Evolutionary conservation across 2,797 vertebrate genomes (phyloP).

Genomic region (Lutjanus campechanus): DNA sequence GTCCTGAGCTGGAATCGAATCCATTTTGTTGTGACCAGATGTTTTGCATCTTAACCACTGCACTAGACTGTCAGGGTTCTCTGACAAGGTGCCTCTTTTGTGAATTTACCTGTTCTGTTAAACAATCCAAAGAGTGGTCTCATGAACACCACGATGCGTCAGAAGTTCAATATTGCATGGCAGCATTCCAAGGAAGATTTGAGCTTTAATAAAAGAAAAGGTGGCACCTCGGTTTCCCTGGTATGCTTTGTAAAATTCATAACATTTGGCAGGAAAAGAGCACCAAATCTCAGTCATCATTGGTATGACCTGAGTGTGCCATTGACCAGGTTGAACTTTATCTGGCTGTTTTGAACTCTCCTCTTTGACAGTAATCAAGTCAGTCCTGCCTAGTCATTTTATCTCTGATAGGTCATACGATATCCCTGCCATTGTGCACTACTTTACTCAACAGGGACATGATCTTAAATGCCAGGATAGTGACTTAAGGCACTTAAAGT

Average conservation of each 20-base stretch:
- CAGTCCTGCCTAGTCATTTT: conserved; percentile 68
- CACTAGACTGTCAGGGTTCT: too few species aligned
- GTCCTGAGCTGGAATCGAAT: background rate
- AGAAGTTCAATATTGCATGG: conserved; percentile 22
- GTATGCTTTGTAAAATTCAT: conserved; percentile 5
- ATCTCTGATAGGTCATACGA: conserved; percentile 70
- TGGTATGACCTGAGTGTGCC: conserved; percentile 41
- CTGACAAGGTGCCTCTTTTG: background rate
- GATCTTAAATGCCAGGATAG: conserved; percentile 64
- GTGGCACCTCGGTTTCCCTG: background rate
- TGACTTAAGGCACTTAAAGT: conserved; percentile 53
- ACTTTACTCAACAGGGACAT: conserved; percentile 59
- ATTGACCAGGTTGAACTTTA: conserved; percentile 51
- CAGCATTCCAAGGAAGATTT: conserved; percentile 7
- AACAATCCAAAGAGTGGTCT: background rate
- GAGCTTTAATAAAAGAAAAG: background rate
- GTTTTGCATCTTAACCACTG: background rate
- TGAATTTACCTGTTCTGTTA: background rate
- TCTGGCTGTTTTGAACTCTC: conserved; percentile 42
- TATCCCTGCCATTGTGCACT: conserved; percentile 64
- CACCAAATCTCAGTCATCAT: conserved; percentile 31
- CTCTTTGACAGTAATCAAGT: conserved; percentile 66
- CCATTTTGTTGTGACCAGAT: background rate
- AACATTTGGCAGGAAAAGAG: conserved; percentile 12
- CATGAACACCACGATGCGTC: background rate